Evolutionary conservation across 2,888 invertebrate genomes (phyloP), one percentile per base, ranked within the genome.

Genomic region (Lissocephala sabroskyi): DNA sequence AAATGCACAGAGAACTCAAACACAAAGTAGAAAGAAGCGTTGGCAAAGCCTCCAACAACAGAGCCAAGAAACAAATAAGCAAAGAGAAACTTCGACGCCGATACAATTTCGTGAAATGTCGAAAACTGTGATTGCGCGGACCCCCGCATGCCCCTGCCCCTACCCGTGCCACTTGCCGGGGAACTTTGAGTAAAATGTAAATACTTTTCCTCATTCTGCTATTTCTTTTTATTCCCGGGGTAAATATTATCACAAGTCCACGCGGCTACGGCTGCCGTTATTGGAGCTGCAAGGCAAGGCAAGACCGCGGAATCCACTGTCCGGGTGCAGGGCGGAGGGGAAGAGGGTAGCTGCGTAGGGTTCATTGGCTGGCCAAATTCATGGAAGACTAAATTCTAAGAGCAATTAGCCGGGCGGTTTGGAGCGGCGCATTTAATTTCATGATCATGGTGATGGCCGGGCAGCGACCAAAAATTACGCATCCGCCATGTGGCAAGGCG

Each of bases 211-310:
- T n/a, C n/a, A n/a, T n/a, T n/a, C n/a, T n/a, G n/a, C n/a, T n/a
- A n/a, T n/a, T n/a, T n/a, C n/a, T n/a, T n/a, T n/a, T 42, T 42
- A 33, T 45, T 11, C 3, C 7, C 26, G 49, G 37, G 54, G 65
- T 60, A 81, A 81, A 81, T 79, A 80, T 80, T 81, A 80, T 81
- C 62, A 79, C 78, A 81, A 74, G 60, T 75, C 62, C 64, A 62
- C 36, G 42, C 52, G 54, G 54, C 49, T 52, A 46, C 50, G 50
- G 41, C 14, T 17, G 46, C 50, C 47, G 49, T 48, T 62, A 45
- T 57, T 33, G 56, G 62, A n/a, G n/a, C n/a, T n/a, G n/a, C n/a
- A n/a, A n/a, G n/a, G n/a, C n/a, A n/a, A n/a, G n/a, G n/a, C n/a
- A n/a, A n/a, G n/a, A n/a, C n/a, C n/a, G n/a, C n/a, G n/a, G n/a